These are phyloP conservation scores for Melieria crassipennis DNA, from an alignment of 2,888 invertebrate species.

Conservation along the genomic window DNA sequence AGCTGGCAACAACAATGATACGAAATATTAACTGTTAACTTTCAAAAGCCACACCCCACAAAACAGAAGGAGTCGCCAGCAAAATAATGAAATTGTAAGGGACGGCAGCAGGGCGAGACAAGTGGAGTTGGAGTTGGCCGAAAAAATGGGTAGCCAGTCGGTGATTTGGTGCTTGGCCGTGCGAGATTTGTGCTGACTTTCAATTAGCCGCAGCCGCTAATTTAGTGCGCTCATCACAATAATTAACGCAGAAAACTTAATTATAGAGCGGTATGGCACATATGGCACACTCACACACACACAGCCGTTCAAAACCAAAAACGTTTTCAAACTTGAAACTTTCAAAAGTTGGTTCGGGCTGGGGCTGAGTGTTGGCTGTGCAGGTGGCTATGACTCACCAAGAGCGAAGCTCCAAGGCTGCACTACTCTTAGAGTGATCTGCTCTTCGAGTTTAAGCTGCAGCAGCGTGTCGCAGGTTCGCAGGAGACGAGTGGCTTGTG, in stretches of 20 bases:
- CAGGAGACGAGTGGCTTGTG: no score
- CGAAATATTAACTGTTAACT: conserved; percentile 46
- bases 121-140: conserved; percentile 4
- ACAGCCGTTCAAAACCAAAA: neutral
- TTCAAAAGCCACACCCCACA: conserved; percentile 43
- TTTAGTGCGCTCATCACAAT: conserved; percentile 40
- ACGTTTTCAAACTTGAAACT: conserved; percentile 18
- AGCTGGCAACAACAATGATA: conserved; percentile 14
- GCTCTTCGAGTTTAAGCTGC: no score
- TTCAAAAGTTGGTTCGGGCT: conserved; percentile 13
- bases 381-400: neutral
- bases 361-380: neutral
- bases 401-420: neutral
- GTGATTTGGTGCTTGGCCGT: conserved; percentile 14
- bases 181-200: conserved; percentile 41
- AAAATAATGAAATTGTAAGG: neutral
- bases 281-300: conserved; percentile 20
- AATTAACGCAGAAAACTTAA: conserved; percentile 47
- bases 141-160: conserved; percentile 39
- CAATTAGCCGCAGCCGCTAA: conserved; percentile 43
- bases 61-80: conserved; percentile 23
- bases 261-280: conserved; percentile 36
- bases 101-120: neutral
- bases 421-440: neutral
- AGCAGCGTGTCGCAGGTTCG: no score